Evolutionary conservation across 2,113 vertebrate species (phyloP).

Genomic region (Rhizomys pruinosus): DNA sequence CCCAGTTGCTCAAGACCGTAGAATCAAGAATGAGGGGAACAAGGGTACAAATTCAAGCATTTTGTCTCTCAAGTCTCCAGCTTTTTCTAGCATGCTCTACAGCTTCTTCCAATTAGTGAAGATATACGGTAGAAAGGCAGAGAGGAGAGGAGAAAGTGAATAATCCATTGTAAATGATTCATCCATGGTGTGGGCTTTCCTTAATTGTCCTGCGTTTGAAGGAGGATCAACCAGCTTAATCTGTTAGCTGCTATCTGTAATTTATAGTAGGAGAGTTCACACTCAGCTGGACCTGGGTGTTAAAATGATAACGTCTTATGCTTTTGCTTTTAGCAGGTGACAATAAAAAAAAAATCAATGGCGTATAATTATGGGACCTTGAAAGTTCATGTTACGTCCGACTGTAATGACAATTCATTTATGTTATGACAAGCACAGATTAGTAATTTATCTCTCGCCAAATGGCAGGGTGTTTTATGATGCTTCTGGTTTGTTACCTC

Average conservation of each 20-base stretch:
- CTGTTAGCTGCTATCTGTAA: not conserved
- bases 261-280: slow-evolving; percentile 9
- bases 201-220: not conserved
- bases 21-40: not conserved
- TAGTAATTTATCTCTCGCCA: slow-evolving; percentile 80
- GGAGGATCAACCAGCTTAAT: not conserved
- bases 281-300: slow-evolving; percentile 18
- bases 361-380: slow-evolving; percentile 70
- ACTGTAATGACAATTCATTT: slow-evolving; percentile 66
- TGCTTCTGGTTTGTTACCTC: slow-evolving; percentile 75
- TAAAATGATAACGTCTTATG: slow-evolving; percentile 75
- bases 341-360: slow-evolving; percentile 72
- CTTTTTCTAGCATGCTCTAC: not conserved
- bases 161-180: slow-evolving; percentile 33
- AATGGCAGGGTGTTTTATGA: slow-evolving; percentile 55
- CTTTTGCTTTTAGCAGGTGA: slow-evolving; percentile 76
- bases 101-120: not conserved
- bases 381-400: slow-evolving; percentile 38
- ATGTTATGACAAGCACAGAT: slow-evolving; percentile 53
- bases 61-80: not conserved
- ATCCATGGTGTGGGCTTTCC: not conserved
- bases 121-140: not conserved
- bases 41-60: not conserved
- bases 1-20: not conserved
- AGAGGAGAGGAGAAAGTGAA: not conserved